phyloP scores from a whole-genome alignment of 37 sponge, comb jelly and placozoan species.

The Axinella damicornis region DNA sequence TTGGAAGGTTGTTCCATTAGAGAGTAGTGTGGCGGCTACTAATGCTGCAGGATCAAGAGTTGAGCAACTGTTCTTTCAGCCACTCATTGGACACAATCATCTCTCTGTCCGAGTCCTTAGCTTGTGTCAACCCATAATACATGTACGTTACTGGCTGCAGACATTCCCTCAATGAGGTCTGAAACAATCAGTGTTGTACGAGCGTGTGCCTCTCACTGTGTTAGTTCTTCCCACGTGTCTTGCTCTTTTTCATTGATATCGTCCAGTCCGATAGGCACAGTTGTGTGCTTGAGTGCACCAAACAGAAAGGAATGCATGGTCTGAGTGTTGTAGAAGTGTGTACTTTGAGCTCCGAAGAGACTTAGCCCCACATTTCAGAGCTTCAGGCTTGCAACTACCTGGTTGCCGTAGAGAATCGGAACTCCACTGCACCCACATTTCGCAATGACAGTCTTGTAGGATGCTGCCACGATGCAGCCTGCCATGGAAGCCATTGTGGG shows the following conservation, averaged over 20 bases:
- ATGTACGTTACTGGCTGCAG: too few species aligned
- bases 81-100: too few species aligned
- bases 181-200: background rate
- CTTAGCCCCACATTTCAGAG: background rate
- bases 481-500: background rate
- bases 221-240: slow-evolving; percentile 5
- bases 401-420: background rate
- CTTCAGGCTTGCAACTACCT: slow-evolving; percentile 2
- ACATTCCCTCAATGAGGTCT: too few species aligned
- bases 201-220: background rate
- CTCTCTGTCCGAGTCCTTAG: too few species aligned
- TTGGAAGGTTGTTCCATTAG: too few species aligned
- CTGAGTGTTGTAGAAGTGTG: slow-evolving; percentile 4
- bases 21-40: too few species aligned
- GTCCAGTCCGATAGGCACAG: background rate
- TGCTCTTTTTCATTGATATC: slow-evolving; percentile 7
- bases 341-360: background rate
- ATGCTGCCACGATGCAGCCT: background rate
- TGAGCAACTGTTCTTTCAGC: too few species aligned
- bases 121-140: too few species aligned
- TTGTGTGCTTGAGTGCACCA: background rate
- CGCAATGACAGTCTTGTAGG: background rate
- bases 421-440: background rate
- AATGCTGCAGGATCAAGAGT: too few species aligned
- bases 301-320: background rate